Evolutionary conservation across 2,888 invertebrate species (phyloP), one percentile per base, ranked within the genome.

Genomic region (Girardia tigrina): DNA sequence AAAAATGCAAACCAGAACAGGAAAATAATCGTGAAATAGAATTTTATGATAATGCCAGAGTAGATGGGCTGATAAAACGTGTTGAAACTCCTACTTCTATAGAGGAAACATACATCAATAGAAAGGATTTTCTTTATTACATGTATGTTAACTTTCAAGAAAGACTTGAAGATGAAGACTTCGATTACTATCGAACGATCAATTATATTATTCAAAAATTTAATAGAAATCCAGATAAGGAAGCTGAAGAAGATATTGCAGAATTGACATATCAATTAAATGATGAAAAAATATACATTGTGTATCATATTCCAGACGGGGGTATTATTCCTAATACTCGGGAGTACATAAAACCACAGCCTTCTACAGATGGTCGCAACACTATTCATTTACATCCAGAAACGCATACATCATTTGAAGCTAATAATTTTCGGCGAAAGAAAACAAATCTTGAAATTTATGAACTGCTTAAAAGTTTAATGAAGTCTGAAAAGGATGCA

Each of bases 51-150:
- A 81, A 84, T 77, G 88, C 89, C 0, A 87, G 91, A 0, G 82
- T 89, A 4, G 91, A 92, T 81, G 89, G 90, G 1, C 85, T 92
- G 42, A 83, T 80, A 27, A 82, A 81, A 74, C 78, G 84, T 28
- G 80, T 81, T n/a, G 84, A 84, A 78, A 83, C 82, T 2, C 81
- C 82, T 0, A 77, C 79, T 28, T 81, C 81, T 74, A 83, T 84
- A 82, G 82, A 81, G 0, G 84, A 84, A 77, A 81, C 83, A 75
- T 84, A 80, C 76, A 77, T 78, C 27, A 80, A 82, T 75, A 78
- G 84, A 70, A 81, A 81, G 75, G 84, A 85, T 78, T 82, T 81
- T 78, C 79, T 84, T 36, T 82, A 79, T 77, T 84, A 81, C 78
- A 81, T 82, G 76, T 79, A 81, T 78, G 81, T 82, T 6, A 80